Evolutionary conservation across 2,113 vertebrate species (phyloP), one percentile per base, ranked within the genome.

Genomic region (Jaculus jaculus): DNA sequence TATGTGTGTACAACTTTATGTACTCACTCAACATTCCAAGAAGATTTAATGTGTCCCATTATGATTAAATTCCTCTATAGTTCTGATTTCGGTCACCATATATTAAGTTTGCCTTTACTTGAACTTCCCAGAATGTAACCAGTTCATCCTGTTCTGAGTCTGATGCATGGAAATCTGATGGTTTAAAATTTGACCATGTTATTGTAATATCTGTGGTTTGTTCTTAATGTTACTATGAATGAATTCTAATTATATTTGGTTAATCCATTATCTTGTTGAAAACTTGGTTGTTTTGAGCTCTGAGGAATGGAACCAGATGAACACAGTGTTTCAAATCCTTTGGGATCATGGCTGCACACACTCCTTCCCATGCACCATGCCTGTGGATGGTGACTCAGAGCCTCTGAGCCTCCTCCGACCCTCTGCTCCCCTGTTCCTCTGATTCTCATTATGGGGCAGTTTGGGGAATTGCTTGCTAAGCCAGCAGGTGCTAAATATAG

Each of bases 1-100:
- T 20, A 82, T 47, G 8, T 30, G 7, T 2, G 30, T 54, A 30
- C 28, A n/a, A 13, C 72, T 23, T 66, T 42, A 30, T n/a, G 16
- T 73, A 86, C 65, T 79, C 7, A 51, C 65, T 79, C 7, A 51
- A 54, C 3, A 28, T 54, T 15, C 26, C 4, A 47, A 47, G 81
- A 82, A 88, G 2, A 34, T 39, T 9, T 20, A 23, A 34, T 6
- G 39, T 73, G 58, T 51, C 5, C 11, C 1, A 68, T 75, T 75
- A 51, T 21, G 58, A 28, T 39, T 51, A 63, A 92, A 37, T 39
- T 2, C 7, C 1, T 77, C 65, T n/a, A 60, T 11, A 63, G 30
- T 61, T 60, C 47, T 7, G 17, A 28, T 30, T 28, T 82, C 84
- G 98, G 98, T 98, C 81, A 98, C 9, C 11, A 16, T 75, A 66